phyloP scores from a whole-genome alignment of 2,797 vertebrate species.

The Pseudomugil gertrudae region DNA sequence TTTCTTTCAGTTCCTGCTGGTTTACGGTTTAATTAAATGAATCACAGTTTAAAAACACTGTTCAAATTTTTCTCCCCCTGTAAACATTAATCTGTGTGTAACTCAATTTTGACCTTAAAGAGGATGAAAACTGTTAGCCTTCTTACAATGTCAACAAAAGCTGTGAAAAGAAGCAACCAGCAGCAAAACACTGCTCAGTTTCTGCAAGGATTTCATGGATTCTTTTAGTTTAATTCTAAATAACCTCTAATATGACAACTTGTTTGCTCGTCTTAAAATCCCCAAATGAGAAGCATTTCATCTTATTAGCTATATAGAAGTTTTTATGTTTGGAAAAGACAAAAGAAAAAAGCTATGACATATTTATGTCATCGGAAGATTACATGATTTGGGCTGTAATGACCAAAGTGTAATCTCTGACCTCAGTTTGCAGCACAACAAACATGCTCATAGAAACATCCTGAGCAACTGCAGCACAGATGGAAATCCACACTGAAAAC shows the following conservation, averaged over 20 bases:
- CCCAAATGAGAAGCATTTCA: neutral
- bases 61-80: neutral
- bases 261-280: neutral
- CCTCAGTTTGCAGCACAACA: no score
- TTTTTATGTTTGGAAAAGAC: no score
- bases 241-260: neutral
- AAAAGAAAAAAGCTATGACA: no score
- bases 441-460: conserved; percentile 21
- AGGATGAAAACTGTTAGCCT: neutral
- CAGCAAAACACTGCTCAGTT: neutral
- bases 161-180: neutral
- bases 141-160: neutral
- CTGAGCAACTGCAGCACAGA: conserved; percentile 43
- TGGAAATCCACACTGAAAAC: conserved; percentile 35
- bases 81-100: neutral
- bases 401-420: no score
- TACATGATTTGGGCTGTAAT: no score
- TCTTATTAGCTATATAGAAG: no score
- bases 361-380: no score
- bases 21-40: neutral
- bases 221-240: neutral
- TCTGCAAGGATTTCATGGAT: neutral
- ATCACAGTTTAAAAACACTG: neutral
- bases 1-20: neutral
- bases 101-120: neutral